Percentiles rank a stretch among this genome's conserved stretches.
Conservation (phyloP, 1,140 invertebrate species). For the Drosophila nebulosa region DNA sequence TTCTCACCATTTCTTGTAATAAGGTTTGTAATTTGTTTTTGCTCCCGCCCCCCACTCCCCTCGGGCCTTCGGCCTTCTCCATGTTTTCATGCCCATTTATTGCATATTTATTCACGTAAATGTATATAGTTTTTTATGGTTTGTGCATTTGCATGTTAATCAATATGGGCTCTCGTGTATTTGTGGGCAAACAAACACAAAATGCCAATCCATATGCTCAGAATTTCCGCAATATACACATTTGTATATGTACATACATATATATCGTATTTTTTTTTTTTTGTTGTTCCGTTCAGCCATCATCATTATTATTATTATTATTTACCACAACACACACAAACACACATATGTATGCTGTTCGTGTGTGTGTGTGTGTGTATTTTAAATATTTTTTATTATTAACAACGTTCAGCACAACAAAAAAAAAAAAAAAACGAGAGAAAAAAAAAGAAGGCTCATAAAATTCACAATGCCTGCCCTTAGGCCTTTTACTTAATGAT, state of each 20-base stretch:
- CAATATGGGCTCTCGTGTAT: slow-evolving; percentile 50
- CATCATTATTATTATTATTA: slow-evolving; percentile 47
- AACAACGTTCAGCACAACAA: slow-evolving; percentile 52
- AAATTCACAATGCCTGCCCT: slow-evolving; percentile 74
- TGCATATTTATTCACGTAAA: background rate
- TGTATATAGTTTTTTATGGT: slow-evolving; percentile 60
- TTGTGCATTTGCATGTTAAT: slow-evolving; percentile 76
- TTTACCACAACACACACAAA: slow-evolving; percentile 20
- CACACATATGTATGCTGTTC: slow-evolving; percentile 10
- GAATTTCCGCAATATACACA: slow-evolving; percentile 31
- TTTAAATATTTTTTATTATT: slow-evolving; percentile 67
- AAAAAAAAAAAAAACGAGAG: background rate
- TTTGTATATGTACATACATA: slow-evolving; percentile 3
- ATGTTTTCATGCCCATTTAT: background rate
- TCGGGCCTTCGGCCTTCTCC: background rate
- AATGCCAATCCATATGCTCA: slow-evolving; percentile 54
- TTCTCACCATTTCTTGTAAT: background rate
- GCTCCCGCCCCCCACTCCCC: background rate
- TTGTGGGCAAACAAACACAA: slow-evolving; percentile 25
- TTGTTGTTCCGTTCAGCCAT: slow-evolving; percentile 23
- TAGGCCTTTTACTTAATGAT: slow-evolving; percentile 76
- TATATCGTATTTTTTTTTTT: slow-evolving; percentile 3
- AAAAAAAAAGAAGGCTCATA: slow-evolving; percentile 71
- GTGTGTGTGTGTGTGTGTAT: slow-evolving; percentile 18
- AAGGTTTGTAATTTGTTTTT: background rate